phyloP scores from a whole-genome alignment of 2,113 vertebrate species.

The Trochalopteron elliotii region DNA sequence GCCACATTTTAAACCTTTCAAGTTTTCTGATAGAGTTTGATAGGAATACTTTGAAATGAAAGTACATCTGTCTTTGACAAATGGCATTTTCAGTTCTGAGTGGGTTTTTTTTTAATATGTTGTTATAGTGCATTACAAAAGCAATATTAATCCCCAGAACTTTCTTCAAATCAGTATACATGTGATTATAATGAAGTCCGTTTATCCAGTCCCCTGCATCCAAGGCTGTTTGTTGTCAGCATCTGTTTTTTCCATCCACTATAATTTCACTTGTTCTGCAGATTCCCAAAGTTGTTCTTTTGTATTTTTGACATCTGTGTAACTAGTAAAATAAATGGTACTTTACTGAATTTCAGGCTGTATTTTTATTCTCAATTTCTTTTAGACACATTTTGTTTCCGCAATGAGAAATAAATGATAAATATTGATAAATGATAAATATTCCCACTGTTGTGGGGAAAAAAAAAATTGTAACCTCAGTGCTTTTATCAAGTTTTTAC shows the following conservation, averaged over 20 bases:
- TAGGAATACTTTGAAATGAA: constrained; percentile 62
- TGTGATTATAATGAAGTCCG: neutral
- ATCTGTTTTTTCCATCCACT: neutral
- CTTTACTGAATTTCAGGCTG: neutral
- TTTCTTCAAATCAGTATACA: constrained; percentile 38
- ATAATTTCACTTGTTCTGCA: neutral
- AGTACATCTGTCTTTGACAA: constrained; percentile 59
- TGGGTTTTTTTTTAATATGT: constrained; percentile 16
- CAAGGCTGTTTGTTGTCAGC: neutral
- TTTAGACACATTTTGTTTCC: constrained; percentile 29
- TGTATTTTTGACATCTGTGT: constrained; percentile 3
- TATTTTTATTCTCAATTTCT: constrained; percentile 2
- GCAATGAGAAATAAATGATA: neutral
- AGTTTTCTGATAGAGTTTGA: constrained; percentile 67
- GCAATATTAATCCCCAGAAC: constrained; percentile 56
- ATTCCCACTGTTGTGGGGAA: neutral
- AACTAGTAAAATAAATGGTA: neutral
- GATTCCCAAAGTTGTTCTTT: constrained; percentile 7
- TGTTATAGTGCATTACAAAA: constrained; percentile 21
- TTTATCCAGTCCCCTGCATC: neutral
- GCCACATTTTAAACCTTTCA: constrained; percentile 68
- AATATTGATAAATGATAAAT: constrained; percentile 40
- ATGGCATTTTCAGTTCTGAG: constrained; percentile 16
- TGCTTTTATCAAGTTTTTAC: constrained; percentile 66
- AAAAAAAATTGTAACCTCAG: neutral